Percentiles rank a stretch among this genome's conserved stretches.
These are phyloP conservation scores for Thunnus maccoyii DNA, from an alignment of 2,113 vertebrate species.

Conservation along the genomic window DNA sequence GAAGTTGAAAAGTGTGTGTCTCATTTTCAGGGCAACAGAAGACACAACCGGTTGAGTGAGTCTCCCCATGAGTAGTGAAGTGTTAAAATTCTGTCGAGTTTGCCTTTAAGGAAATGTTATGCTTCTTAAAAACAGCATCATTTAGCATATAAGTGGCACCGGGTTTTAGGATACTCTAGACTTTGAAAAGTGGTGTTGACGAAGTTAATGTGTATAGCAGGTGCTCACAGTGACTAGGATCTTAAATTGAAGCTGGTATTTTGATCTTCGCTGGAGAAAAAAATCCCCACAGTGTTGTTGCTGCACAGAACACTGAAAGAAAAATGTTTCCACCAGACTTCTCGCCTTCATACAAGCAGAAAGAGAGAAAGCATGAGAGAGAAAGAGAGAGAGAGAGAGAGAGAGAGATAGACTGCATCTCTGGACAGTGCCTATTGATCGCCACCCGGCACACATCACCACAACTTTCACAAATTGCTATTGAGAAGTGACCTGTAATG, in stretches of 20 bases:
- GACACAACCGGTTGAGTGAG: not conserved
- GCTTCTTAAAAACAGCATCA: not conserved
- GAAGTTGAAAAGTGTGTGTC: too few species aligned
- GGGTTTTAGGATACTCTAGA: not conserved
- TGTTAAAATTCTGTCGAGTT: not conserved
- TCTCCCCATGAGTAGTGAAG: not conserved
- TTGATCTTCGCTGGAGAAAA: slow-evolving; percentile 6
- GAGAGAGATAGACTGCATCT: slow-evolving; percentile 66
- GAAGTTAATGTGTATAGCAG: not conserved
- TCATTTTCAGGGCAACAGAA: not conserved
- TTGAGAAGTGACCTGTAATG: slow-evolving; percentile 90
- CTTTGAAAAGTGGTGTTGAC: not conserved
- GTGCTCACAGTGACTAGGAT: not conserved
- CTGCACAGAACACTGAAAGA: slow-evolving; percentile 28
- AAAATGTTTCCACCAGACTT: slow-evolving; percentile 50
- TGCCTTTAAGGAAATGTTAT: not conserved
- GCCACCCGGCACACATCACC: slow-evolving; percentile 85
- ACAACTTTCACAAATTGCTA: slow-evolving; percentile 89
- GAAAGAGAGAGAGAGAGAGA: slow-evolving; percentile 27
- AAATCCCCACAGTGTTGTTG: slow-evolving; percentile 10
- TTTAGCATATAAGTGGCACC: not conserved
- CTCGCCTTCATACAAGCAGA: slow-evolving; percentile 46
- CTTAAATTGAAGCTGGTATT: slow-evolving; percentile 19
- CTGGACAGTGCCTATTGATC: slow-evolving; percentile 85
- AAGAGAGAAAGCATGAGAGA: slow-evolving; percentile 39